Evolutionary conservation across 1,140 invertebrate species (phyloP).

Genomic region (Macrotrachela quadricornifera): DNA sequence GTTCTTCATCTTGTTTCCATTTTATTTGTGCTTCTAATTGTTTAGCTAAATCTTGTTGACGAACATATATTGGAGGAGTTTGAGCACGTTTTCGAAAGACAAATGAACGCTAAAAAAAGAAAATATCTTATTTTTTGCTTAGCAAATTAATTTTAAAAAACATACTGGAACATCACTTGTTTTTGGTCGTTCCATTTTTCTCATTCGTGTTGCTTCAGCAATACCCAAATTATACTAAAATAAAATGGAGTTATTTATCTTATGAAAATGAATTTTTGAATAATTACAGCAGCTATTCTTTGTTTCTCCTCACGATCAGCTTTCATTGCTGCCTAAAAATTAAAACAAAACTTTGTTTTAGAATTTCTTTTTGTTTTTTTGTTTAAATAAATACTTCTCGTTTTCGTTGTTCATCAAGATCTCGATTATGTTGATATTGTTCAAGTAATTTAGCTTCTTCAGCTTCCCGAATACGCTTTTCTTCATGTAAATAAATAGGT

Average conservation of each 20-base stretch:
- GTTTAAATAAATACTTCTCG: conserved; percentile 17
- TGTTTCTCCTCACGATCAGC: conserved; percentile 21
- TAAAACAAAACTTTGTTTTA: too few relatives aligned
- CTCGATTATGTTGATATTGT: conserved; percentile 26
- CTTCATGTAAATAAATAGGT: conserved; percentile 24
- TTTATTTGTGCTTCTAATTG: too few relatives aligned
- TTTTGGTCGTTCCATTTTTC: conserved; percentile 13
- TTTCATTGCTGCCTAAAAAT: neutral
- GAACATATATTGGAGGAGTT: conserved; percentile 22
- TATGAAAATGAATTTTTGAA: too few relatives aligned
- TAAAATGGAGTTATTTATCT: too few relatives aligned
- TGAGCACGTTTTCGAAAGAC: conserved; percentile 25
- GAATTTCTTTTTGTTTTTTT: too few relatives aligned
- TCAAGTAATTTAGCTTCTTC: conserved; percentile 27
- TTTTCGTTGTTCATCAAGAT: conserved; percentile 21
- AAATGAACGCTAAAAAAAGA: conserved; percentile 20
- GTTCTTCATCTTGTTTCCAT: too few relatives aligned
- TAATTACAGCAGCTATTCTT: conserved; percentile 14
- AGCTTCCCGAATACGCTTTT: conserved; percentile 17
- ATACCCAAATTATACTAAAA: conserved; percentile 22
- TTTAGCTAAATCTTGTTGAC: conserved; percentile 15
- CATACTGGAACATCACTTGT: neutral
- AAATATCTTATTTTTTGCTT: conserved; percentile 3
- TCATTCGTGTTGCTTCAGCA: conserved; percentile 19
- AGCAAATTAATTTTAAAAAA: neutral